phyloP scores from a whole-genome alignment of 1,140 invertebrate genomes.

The Pseudobourletiella spinata region DNA sequence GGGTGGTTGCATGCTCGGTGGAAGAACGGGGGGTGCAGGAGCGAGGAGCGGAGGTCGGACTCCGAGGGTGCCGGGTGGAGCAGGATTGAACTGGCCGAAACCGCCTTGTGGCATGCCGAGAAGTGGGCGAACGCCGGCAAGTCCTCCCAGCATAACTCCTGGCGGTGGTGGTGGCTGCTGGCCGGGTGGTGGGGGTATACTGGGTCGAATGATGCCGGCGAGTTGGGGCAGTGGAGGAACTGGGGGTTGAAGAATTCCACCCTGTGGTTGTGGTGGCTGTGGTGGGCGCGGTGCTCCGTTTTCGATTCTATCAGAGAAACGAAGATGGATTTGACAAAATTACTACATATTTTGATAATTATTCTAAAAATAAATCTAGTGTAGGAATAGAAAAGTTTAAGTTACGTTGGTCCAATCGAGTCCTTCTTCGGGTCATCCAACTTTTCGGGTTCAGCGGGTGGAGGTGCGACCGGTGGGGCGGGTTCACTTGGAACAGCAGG shows the following conservation, averaged over 20 bases:
- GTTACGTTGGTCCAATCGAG: constrained; percentile 29
- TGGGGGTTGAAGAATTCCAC: constrained; percentile 47
- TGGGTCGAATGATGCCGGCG: constrained; percentile 34
- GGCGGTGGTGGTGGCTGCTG: constrained; percentile 30
- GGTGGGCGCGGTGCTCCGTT: not conserved
- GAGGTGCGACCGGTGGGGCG: constrained; percentile 7
- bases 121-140: constrained; percentile 22
- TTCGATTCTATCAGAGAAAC: constrained; percentile 7
- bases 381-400: constrained; percentile 2
- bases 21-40: constrained; percentile 16
- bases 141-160: constrained; percentile 21
- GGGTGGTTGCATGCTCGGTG: constrained; percentile 13
- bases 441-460: constrained; percentile 6
- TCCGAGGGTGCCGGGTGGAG: constrained; percentile 19
- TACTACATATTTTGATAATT: no score
- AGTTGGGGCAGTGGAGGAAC: constrained; percentile 40
- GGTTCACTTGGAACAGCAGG: not conserved
- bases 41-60: constrained; percentile 23
- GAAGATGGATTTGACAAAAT: no score
- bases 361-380: not conserved
- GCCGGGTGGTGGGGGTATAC: constrained; percentile 23
- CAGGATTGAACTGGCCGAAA: constrained; percentile 15
- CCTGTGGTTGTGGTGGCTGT: not conserved
- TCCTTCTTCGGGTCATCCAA: constrained; percentile 27
- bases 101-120: constrained; percentile 18